Conservation (phyloP, 2,113 vertebrate species). For the Entosphenus tridentatus region DNA sequence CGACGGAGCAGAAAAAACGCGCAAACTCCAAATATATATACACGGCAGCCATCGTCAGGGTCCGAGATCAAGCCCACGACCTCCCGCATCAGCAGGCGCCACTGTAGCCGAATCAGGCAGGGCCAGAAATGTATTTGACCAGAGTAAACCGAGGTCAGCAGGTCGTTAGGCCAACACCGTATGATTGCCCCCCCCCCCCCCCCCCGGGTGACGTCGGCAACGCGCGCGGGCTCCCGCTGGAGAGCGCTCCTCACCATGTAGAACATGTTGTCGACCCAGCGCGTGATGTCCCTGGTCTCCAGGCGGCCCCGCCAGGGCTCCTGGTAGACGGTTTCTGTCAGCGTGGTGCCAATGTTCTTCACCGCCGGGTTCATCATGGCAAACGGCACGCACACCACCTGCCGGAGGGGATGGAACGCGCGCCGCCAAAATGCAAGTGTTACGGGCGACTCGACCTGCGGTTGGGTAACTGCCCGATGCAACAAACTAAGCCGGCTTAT, state of each 20-base stretch:
- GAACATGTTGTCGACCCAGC: slow-evolving; percentile 29
- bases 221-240: too few species aligned
- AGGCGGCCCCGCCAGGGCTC: slow-evolving; percentile 24
- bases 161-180: too few species aligned
- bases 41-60: too few species aligned
- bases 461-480: neutral
- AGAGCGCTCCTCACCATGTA: slow-evolving; percentile 19
- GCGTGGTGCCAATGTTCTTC: slow-evolving; percentile 21
- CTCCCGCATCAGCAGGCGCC: too few species aligned
- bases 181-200: too few species aligned
- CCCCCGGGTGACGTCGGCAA: too few species aligned
- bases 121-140: too few species aligned
- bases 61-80: too few species aligned
- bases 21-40: too few species aligned
- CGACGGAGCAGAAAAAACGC: too few species aligned
- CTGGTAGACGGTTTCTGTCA: slow-evolving; percentile 22
- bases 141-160: too few species aligned
- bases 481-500: neutral
- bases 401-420: slow-evolving; percentile 9
- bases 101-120: too few species aligned
- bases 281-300: slow-evolving; percentile 17
- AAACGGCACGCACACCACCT: slow-evolving; percentile 27
- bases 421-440: neutral
- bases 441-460: neutral
- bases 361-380: slow-evolving; percentile 23